These are phyloP conservation scores for Isaurus tuberculatus DNA, from an alignment of 92 coral and sea anemone genomes.

Conservation along the genomic window DNA sequence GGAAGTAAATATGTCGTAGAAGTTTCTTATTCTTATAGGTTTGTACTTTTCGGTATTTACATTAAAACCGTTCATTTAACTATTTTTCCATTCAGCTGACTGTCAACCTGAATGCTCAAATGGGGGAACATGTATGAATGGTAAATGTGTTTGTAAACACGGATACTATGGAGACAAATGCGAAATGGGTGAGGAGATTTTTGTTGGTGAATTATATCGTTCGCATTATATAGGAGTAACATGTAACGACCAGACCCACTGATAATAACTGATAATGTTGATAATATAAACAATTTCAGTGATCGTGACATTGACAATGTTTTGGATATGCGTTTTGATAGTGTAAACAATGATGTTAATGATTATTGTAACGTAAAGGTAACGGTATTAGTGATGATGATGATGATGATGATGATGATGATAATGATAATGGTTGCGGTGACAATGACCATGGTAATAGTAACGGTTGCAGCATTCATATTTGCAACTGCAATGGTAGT, in stretches of 20 bases:
- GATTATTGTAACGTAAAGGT: not conserved
- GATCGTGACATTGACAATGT: too few species aligned
- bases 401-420: not conserved
- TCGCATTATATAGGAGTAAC: not conserved
- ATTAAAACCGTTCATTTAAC: not conserved
- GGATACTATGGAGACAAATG: slow-evolving; percentile 30
- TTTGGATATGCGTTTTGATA: too few species aligned
- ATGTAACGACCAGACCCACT: not conserved
- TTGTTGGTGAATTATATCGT: not conserved
- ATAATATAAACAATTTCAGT: not conserved
- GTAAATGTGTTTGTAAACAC: slow-evolving; percentile 35
- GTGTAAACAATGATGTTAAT: not conserved
- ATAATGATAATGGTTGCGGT: not conserved
- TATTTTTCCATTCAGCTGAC: too few species aligned
- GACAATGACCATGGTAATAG: not conserved
- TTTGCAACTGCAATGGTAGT: not conserved
- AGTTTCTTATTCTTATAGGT: not conserved
- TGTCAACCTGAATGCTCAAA: slow-evolving; percentile 21
- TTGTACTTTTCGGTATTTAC: not conserved
- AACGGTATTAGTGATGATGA: not conserved
- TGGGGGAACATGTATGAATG: slow-evolving; percentile 24
- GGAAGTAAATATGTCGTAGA: too few species aligned
- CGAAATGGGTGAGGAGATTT: slow-evolving; percentile 21
- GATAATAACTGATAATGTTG: not conserved
- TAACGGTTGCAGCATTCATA: not conserved